phyloP scores from a whole-genome alignment of 2,797 vertebrate species.

The Melanotaenia boesemani region DNA sequence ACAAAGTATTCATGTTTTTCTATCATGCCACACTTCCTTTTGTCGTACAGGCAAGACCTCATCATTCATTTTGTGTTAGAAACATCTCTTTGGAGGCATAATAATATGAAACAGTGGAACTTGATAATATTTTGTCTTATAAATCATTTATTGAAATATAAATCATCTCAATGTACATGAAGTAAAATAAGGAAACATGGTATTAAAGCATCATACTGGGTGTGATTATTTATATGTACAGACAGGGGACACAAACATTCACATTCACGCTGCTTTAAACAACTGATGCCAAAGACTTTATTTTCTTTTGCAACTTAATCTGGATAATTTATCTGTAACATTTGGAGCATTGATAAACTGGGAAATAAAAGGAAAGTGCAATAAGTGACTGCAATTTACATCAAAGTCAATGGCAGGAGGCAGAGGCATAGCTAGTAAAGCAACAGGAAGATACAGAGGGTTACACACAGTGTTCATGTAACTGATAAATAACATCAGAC shows the following conservation, averaged over 20 bases:
- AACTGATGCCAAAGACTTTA: slow-evolving; percentile 41
- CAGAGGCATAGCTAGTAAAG: slow-evolving; percentile 94
- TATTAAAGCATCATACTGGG: slow-evolving; percentile 79
- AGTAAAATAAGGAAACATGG: slow-evolving; percentile 79
- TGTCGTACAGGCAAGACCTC: not conserved
- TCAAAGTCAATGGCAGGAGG: slow-evolving; percentile 91
- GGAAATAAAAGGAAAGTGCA: slow-evolving; percentile 89
- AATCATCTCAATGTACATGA: slow-evolving; percentile 96
- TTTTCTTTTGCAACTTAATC: slow-evolving; percentile 26
- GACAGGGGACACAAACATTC: slow-evolving; percentile 75
- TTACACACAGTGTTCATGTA: slow-evolving; percentile 83
- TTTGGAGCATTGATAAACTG: slow-evolving; percentile 35
- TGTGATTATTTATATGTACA: slow-evolving; percentile 78
- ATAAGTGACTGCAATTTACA: slow-evolving; percentile 91
- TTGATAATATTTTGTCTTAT: slow-evolving; percentile 73
- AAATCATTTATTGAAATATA: slow-evolving; percentile 99
- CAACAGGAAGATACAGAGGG: slow-evolving; percentile 85
- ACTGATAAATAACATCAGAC: slow-evolving; percentile 92
- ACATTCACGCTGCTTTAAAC: slow-evolving; percentile 63
- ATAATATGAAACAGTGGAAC: not conserved
- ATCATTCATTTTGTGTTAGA: slow-evolving; percentile 4
- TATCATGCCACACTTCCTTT: not conserved
- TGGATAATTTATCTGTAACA: slow-evolving; percentile 54
- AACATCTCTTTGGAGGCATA: not conserved
- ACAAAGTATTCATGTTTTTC: not conserved